Base-by-base conservation (phyloP, 1,140 invertebrate genomes). In the Drosophila sp. region DNA sequence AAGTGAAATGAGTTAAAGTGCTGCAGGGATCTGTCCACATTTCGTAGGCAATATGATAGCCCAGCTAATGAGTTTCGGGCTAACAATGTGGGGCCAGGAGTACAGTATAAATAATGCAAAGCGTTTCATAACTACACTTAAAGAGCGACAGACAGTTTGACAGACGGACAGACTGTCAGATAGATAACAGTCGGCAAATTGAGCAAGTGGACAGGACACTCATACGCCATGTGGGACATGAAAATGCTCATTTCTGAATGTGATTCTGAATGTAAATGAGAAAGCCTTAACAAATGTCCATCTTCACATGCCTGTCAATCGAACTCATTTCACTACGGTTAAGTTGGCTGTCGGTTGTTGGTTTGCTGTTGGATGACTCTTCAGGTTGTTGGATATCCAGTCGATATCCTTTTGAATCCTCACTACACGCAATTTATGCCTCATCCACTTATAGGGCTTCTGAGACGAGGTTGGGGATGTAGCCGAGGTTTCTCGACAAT, bases 41-140 rank as follows among this genome's bases (percentile, higher is more conserved):
- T 29, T 8, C 4, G 7, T 41, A 27, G 13, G 9, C 36, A 48
- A 51, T 16, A 45, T 16, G 43, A 72, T 67, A 76, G 32, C 53
- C 29, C 38, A 51, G 66, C 63, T 86, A 81, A 86, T 81, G 78
- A 81, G 78, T 65, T 69, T 34, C 43, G 34, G 53, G 18, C 46
- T 16, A n/a, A n/a, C n/a, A n/a, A n/a, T n/a, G n/a, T n/a, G n/a
- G 25, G 46, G 16, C 46, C 53, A 40, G 59, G 57, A 29, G 18
- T 48, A 80, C 80, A 29, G 18, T 48, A 80, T 86, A 86, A 86
- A 86, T 84, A 86, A 84, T 84, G 77, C 69, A 86, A 74, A 77
- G 75, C 69, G 73, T 71, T 84, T 71, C 81, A 77, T 70, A 84
- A 84, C 66, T 64, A 61, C 45, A 46, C 66, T 61, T 59, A 50